Conservation (phyloP, 2,888 invertebrate genomes). For the Branchinecta sandiegonensis region DNA sequence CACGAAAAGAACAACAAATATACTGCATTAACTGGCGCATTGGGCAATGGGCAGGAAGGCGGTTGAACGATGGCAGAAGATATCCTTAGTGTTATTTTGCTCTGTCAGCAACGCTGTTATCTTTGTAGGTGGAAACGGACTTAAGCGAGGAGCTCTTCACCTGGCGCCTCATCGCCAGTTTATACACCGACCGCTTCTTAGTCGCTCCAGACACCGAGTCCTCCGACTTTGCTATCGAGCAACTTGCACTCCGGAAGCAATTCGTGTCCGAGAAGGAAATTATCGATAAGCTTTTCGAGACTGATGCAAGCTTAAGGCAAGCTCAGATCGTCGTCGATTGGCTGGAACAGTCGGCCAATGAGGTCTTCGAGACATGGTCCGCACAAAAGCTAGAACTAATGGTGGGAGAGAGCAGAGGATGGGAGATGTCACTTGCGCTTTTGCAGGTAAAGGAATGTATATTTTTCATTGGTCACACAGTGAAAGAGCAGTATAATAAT, state of each 20-base stretch:
- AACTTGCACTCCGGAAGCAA: neutral
- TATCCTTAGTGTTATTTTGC: too few species aligned
- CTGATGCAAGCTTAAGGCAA: neutral
- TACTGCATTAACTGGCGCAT: too few species aligned
- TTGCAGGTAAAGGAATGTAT: neutral
- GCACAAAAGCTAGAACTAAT: neutral
- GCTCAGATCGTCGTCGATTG: slow-evolving; percentile 74
- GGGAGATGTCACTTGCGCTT: neutral
- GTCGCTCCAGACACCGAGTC: neutral
- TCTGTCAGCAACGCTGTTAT: neutral
- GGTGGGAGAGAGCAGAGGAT: slow-evolving; percentile 3
- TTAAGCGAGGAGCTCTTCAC: slow-evolving; percentile 5
- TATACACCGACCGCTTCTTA: neutral
- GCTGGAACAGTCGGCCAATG: slow-evolving; percentile 66
- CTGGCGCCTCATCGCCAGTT: neutral
- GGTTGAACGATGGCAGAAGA: too few species aligned
- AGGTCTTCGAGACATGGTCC: slow-evolving; percentile 36
- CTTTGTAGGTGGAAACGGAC: neutral
- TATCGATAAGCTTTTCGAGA: neutral
- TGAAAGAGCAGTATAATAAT: too few species aligned
- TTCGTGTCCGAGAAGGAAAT: neutral
- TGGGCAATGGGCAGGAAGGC: too few species aligned
- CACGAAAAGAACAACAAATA: too few species aligned
- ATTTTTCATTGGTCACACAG: too few species aligned
- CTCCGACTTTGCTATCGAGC: slow-evolving; percentile 1